Evolutionary conservation across 2,888 invertebrate species (phyloP).

Genomic region (Hyppa rectilinea): DNA sequence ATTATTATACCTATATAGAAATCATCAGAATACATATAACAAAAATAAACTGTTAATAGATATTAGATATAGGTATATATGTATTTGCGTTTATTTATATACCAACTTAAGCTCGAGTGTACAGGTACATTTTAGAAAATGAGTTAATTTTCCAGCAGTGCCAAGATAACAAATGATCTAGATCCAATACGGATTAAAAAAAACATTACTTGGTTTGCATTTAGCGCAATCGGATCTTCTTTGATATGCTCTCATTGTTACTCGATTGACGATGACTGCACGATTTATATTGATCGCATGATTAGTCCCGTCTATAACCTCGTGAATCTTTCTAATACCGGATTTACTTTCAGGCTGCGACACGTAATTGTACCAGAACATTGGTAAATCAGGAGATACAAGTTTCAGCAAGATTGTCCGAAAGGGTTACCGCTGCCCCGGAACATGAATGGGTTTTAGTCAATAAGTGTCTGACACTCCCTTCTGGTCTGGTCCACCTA

Average conservation of each 20-base stretch:
- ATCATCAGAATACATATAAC: not conserved
- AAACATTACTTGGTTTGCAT: conserved; percentile 38
- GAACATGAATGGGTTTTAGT: no score
- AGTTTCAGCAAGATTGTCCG: no score
- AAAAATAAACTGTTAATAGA: not conserved
- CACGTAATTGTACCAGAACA: not conserved
- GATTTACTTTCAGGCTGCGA: conserved; percentile 13
- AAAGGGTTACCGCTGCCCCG: no score
- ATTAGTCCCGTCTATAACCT: conserved; percentile 25
- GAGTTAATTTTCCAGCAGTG: not conserved
- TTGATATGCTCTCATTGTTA: conserved; percentile 52
- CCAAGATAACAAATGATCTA: conserved; percentile 18
- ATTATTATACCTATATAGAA: no score
- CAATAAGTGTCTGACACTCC: no score
- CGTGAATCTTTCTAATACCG: conserved; percentile 16
- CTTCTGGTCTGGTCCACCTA: no score
- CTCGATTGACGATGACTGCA: conserved; percentile 33
- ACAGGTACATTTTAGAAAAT: not conserved
- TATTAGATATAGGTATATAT: not conserved
- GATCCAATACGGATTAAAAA: conserved; percentile 27
- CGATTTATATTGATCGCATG: conserved; percentile 54
- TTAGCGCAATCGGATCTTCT: conserved; percentile 49
- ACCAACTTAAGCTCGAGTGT: not conserved
- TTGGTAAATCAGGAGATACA: not conserved
- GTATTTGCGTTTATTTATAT: not conserved